These are phyloP conservation scores for Calonectris borealis DNA, from an alignment of 2,113 vertebrate genomes.

Conservation along the genomic window DNA sequence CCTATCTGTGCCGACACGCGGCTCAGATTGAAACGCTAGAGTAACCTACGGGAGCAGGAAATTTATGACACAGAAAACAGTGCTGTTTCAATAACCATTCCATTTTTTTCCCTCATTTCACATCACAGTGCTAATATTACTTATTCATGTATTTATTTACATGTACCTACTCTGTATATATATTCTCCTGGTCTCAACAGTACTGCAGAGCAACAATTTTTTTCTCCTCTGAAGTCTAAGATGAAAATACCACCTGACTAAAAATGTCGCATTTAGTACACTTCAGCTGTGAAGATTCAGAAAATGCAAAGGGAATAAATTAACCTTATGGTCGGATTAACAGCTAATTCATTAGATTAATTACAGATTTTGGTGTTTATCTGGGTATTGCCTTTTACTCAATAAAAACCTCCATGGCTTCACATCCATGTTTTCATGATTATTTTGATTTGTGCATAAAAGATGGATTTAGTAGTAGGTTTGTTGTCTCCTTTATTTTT, in stretches of 20 bases:
- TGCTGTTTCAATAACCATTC: neutral
- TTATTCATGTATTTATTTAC: neutral
- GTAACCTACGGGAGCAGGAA: conserved; percentile 3
- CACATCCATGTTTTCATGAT: neutral
- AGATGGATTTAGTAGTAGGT: neutral
- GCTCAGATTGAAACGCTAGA: conserved; percentile 17
- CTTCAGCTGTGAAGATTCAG: neutral
- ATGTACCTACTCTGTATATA: neutral
- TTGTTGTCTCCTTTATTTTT: neutral
- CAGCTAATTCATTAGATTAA: neutral
- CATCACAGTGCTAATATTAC: neutral
- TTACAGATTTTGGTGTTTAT: neutral
- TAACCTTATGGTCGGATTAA: neutral
- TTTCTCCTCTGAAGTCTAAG: neutral
- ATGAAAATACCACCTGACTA: neutral
- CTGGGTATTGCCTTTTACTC: neutral
- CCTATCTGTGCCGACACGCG: neutral
- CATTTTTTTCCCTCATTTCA: neutral
- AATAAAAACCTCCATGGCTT: neutral
- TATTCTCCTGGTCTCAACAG: neutral
- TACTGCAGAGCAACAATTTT: neutral
- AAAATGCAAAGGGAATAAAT: neutral
- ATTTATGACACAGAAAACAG: neutral
- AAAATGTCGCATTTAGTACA: neutral
- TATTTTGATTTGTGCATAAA: neutral